Conservation (phyloP, 2,797 vertebrate genomes). For the Cyprinella venusta region DNA sequence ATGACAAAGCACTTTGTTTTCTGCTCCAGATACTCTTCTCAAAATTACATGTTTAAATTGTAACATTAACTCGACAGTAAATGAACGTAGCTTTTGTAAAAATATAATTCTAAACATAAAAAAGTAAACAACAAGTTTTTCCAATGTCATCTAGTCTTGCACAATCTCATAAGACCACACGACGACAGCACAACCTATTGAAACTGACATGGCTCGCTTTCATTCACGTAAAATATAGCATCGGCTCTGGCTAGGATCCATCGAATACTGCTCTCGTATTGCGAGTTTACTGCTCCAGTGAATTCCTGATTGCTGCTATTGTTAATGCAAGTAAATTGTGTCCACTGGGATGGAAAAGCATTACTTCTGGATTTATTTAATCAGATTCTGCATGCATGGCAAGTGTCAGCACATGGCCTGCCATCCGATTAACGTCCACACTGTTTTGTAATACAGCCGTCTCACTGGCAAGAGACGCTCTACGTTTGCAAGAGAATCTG, state of each 20-base stretch:
- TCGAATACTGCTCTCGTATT: conserved; percentile 1
- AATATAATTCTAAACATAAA: background rate
- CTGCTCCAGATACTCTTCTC: no score
- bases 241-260: background rate
- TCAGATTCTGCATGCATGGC: conserved; percentile 31
- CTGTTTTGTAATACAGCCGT: conserved; percentile 40
- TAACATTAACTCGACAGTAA: background rate
- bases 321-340: conserved; percentile 21
- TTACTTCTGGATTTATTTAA: conserved; percentile 39
- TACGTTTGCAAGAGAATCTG: conserved; percentile 29
- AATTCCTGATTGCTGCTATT: conserved; percentile 33
- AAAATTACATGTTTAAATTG: background rate
- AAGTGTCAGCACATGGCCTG: conserved; percentile 26
- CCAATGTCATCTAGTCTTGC: background rate
- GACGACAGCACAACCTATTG: background rate
- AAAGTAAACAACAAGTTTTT: background rate
- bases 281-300: conserved; percentile 18
- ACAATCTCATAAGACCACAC: background rate
- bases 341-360: conserved; percentile 6
- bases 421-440: conserved; percentile 46
- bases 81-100: background rate
- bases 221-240: conserved; percentile 1
- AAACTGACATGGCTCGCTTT: background rate
- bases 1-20: no score
- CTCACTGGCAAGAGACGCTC: conserved; percentile 31